Evolutionary conservation across 2,888 invertebrate genomes (phyloP), one percentile per base, ranked within the genome.

Genomic region (Eupithecia vulgata): DNA sequence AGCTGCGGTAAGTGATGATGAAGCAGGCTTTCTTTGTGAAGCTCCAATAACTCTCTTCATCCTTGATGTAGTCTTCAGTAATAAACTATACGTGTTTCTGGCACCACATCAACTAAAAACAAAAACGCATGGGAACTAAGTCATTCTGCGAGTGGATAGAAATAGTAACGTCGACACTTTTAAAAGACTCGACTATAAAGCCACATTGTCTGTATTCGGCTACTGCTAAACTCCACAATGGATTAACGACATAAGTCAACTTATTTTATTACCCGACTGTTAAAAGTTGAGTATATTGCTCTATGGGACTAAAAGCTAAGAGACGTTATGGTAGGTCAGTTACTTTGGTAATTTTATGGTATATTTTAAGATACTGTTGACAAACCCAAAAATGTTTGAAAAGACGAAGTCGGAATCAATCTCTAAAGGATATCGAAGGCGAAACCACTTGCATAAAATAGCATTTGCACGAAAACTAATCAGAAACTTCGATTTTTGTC

Each of bases 171-270:
- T 15, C 71, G 21, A 4, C 57, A 73, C 52, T 79, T 82, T 79
- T 78, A 74, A 74, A 76, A 76, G 68, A 75, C 62, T 76, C 42
- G 66, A 77, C 78, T 78, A 85, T 85, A 81, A 83, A 87, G 82
- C 79, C 81, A 90, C 90, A 90, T 84, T 84, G 89, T 90, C 78
- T 76, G 72, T 77, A 57, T 82, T 82, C 79, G 79, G 80, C 82
- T 86, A 83, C 86, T 84, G 82, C 82, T 85, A 84, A 88, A 87
- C 83, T 86, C 81, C 85, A 88, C 88, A 89, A 88, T 87, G 87
- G 87, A 88, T 89, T 90, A 91, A 91, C 90, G 90, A 87, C 89
- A 81, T 81, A 85, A 87, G 86, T 87, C 86, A 85, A 88, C 88
- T 85, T 83, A 83, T 87, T 90, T 90, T 90, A 90, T 86, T 86